Evolutionary conservation across 2,888 invertebrate species (phyloP), one percentile per base, ranked within the genome.

Genomic region (Apoda limacodes): DNA sequence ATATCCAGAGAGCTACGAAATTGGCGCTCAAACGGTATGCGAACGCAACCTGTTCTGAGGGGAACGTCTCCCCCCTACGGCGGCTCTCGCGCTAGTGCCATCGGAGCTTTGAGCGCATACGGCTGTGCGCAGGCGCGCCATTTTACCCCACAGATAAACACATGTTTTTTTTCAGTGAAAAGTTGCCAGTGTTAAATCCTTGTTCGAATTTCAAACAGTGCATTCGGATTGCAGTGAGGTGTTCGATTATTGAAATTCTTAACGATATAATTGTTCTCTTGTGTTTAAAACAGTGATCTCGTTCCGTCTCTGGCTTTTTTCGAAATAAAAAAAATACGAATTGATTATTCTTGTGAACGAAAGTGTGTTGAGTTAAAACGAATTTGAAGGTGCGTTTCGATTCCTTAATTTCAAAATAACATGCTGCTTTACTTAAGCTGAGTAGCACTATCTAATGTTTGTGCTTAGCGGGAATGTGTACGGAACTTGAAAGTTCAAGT

Each of bases 181-280:
- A 48, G 43, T 42, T 38, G 13, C 26, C 27, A 43, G 46, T 47
- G 47, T 44, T 38, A 39, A 39, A 36, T 43, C 35, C 28, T 33
- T 40, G 30, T 21, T 28, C 32, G 31, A 28, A 30, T 23, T 23
- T 29, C 36, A 13, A 26, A 45, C 31, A 39, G 58, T 60, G 56
- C 42, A 50, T 48, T 52, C 60, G 76, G 76, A 76, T 76, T 76
- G 76, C 76, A 76, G 76, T 76, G 75, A 34, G 55, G 68, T 70
- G 70, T 53, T 35, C 32, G 19, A 33, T 36, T 30, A 42, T 40
- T 40, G 45, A 38, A 37, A 40, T 40, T 43, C 34, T 39, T n/a
- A n/a, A n/a, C n/a, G 28, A 26, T 32, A 32, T 34, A 38, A 21
- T n/a, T 21, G 29, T 34, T 39, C 34, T 35, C 24, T 28, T 38